Percentiles rank a stretch among this genome's conserved stretches.
Evolutionary conservation across 2,113 vertebrate genomes (phyloP).

Genomic region (Ammodytes dubius): DNA sequence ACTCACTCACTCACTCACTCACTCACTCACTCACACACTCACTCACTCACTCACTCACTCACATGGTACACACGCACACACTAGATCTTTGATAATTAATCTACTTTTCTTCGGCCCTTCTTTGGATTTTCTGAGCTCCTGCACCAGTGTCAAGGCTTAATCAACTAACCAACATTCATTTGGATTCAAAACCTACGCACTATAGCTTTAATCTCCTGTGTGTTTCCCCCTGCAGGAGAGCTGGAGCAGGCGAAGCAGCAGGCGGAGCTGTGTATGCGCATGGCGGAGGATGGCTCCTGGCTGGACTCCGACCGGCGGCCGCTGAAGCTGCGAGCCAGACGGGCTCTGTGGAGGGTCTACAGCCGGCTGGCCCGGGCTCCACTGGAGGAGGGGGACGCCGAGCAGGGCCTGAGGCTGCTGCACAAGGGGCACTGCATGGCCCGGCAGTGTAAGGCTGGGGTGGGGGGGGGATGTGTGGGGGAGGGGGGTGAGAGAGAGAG

Average conservation of each 20-base stretch:
- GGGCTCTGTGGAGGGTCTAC: constrained; percentile 38
- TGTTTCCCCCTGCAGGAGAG: constrained; percentile 37
- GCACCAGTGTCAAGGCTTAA: no score
- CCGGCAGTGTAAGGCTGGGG: constrained; percentile 3
- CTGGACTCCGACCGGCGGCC: constrained; percentile 24
- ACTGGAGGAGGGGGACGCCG: not conserved
- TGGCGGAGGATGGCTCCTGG: constrained; percentile 19
- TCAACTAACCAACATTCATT: no score
- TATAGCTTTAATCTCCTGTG: no score
- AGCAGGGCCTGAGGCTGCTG: constrained; percentile 25
- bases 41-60: no score
- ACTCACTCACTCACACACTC: no score
- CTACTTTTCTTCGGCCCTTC: no score
- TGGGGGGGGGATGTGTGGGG: not conserved
- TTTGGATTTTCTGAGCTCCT: no score
- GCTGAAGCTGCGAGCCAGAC: constrained; percentile 28
- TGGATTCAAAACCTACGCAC: no score
- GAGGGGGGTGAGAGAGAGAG: not conserved
- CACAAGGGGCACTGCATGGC: constrained; percentile 25
- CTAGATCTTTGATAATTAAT: no score
- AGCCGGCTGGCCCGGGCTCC: constrained; percentile 11
- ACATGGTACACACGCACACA: no score
- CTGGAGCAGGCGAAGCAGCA: constrained; percentile 54
- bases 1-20: no score
- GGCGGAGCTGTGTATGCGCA: constrained; percentile 42